These are phyloP conservation scores for Mycalesis mineus DNA, from an alignment of 2,888 invertebrate species.

Conservation along the genomic window DNA sequence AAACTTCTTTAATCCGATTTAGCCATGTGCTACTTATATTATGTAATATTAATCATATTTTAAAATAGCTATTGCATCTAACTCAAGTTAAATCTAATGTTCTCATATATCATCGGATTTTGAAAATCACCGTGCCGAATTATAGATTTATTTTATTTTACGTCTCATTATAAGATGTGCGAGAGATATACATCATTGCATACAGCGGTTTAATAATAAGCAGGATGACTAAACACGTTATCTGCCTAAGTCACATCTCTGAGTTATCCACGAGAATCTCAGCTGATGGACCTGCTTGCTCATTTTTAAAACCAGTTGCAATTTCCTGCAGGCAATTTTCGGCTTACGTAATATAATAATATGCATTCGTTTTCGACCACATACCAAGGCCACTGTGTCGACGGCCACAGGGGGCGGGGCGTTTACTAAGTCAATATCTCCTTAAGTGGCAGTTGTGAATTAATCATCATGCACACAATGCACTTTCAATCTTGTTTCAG, in stretches of 20 bases:
- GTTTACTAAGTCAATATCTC: conserved; percentile 56
- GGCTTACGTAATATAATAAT: conserved; percentile 55
- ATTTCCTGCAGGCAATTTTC: conserved; percentile 54
- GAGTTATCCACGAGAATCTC: conserved; percentile 44
- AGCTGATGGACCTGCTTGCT: conserved; percentile 48
- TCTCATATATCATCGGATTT: conserved; percentile 28
- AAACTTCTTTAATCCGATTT: conserved; percentile 43
- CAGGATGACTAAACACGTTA: conserved; percentile 1
- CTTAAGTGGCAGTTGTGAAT: conserved; percentile 62
- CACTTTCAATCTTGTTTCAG: conserved; percentile 67
- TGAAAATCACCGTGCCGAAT: conserved; percentile 26
- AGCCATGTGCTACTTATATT: conserved; percentile 45
- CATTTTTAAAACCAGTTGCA: conserved; percentile 61
- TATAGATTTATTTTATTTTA: conserved; percentile 29
- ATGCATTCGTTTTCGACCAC: conserved; percentile 56
- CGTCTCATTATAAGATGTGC: conserved; percentile 20
- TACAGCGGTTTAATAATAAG: neutral
- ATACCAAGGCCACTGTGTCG: conserved; percentile 51
- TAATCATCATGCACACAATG: conserved; percentile 63
- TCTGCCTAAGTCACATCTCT: conserved; percentile 12
- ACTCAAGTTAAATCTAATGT: conserved; percentile 16
- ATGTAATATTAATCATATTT: conserved; percentile 29
- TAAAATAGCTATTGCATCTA: conserved; percentile 16
- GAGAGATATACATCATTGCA: conserved; percentile 6
- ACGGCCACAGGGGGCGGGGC: conserved; percentile 58